A percentile compares a stretch with the other conserved stretches of the same genome.
These are phyloP conservation scores for Oxytorus armatus DNA, from an alignment of 2,888 invertebrate species.

Conservation along the genomic window DNA sequence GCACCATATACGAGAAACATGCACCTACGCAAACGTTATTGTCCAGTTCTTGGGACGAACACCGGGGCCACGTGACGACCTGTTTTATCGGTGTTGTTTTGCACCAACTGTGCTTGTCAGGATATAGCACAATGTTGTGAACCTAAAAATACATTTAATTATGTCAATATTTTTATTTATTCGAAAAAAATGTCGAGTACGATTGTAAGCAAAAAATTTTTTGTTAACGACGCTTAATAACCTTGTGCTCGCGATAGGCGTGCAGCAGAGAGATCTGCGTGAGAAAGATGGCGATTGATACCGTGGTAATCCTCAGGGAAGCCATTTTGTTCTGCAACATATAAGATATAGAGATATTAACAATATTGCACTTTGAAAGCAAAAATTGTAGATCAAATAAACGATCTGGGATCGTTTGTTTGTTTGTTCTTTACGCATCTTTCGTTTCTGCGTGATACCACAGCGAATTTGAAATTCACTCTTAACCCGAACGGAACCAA, in stretches of 20 bases:
- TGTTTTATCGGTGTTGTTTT: conserved; percentile 89
- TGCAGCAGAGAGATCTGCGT: conserved; percentile 74
- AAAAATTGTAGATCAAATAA: not conserved
- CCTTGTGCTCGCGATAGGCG: conserved; percentile 83
- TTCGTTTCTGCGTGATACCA: not conserved
- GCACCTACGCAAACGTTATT: conserved; percentile 90
- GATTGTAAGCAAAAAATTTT: not conserved
- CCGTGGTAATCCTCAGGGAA: conserved; percentile 73
- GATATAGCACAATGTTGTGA: conserved; percentile 89
- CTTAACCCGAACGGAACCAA: not conserved
- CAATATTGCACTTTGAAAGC: not conserved
- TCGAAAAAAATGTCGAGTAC: not conserved
- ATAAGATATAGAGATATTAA: not conserved
- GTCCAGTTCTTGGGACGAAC: conserved; percentile 88
- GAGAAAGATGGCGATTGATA: conserved; percentile 74
- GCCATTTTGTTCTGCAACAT: conserved; percentile 78
- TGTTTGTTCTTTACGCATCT: not conserved
- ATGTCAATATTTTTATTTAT: not conserved
- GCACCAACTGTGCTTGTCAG: conserved; percentile 90
- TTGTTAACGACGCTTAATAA: conserved; percentile 59
- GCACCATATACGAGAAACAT: conserved; percentile 90
- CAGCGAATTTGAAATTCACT: not conserved
- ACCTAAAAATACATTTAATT: conserved; percentile 84
- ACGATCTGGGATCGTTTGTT: not conserved
- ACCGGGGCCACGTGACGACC: conserved; percentile 88